These are phyloP conservation scores for Aphelocoma californica DNA, from an alignment of 2,797 vertebrate genomes.

Conservation along the genomic window DNA sequence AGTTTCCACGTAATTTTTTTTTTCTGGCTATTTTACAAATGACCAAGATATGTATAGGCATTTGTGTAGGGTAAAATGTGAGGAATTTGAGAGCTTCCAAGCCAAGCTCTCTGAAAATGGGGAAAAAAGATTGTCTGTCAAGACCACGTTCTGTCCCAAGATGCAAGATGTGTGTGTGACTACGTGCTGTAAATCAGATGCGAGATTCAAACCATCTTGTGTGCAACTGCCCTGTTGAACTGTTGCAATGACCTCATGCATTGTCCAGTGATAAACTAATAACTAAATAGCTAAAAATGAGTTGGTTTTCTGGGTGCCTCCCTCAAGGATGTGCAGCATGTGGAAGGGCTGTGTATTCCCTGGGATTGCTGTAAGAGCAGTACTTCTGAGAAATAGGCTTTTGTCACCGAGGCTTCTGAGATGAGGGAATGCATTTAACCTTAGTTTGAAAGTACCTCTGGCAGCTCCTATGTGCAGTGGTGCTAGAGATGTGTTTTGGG, in stretches of 20 bases:
- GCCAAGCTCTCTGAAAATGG: background rate
- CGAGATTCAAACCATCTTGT: background rate
- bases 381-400: background rate
- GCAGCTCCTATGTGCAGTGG: background rate
- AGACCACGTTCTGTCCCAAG: rapidly evolving
- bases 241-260: background rate
- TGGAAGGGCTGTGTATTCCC: background rate
- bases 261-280: background rate
- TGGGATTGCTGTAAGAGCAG: background rate
- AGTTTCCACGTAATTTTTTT: background rate
- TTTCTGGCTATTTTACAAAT: background rate
- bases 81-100: background rate
- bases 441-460: background rate
- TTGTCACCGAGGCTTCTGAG: background rate
- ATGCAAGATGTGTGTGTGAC: rapidly evolving
- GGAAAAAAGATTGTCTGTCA: background rate
- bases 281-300: background rate
- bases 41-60: background rate
- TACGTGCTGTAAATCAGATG: background rate
- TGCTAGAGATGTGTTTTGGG: background rate
- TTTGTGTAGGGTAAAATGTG: background rate
- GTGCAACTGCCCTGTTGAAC: background rate
- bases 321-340: background rate
- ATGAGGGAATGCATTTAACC: background rate
- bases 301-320: background rate